phyloP scores from a whole-genome alignment of 2,797 vertebrate species.

The Macropodus opercularis region DNA sequence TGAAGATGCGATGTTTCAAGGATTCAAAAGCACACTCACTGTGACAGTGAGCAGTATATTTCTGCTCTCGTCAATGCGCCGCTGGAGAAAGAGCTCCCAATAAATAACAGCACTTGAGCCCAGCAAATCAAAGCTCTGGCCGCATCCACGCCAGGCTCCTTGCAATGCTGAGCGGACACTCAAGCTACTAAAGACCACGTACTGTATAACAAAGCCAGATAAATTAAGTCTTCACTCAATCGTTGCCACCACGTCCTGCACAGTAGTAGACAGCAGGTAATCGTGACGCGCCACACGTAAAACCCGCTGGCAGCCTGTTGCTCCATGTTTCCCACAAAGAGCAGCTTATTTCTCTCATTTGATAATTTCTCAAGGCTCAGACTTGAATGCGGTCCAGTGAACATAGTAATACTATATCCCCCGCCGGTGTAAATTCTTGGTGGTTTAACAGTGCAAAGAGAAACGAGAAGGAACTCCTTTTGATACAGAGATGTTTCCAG shows the following conservation, averaged over 20 bases:
- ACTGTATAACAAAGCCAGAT: slow-evolving; percentile 57
- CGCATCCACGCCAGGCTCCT: slow-evolving; percentile 49
- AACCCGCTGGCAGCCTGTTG: slow-evolving; percentile 41
- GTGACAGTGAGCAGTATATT: slow-evolving; percentile 67
- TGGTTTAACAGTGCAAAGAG: slow-evolving; percentile 60
- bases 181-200: slow-evolving; percentile 53
- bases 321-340: slow-evolving; percentile 61
- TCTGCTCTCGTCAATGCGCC: slow-evolving; percentile 45
- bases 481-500: slow-evolving; percentile 77
- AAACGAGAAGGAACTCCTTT: slow-evolving; percentile 60
- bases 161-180: slow-evolving; percentile 45
- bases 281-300: slow-evolving; percentile 28
- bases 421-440: slow-evolving; percentile 80
- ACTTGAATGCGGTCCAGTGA: slow-evolving; percentile 72
- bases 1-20: slow-evolving; percentile 65
- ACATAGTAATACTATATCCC: slow-evolving; percentile 77
- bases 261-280: slow-evolving; percentile 32
- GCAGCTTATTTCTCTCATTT: slow-evolving; percentile 59
- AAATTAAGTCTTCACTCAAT: slow-evolving; percentile 51
- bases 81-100: slow-evolving; percentile 46
- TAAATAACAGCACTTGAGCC: slow-evolving; percentile 72
- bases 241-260: slow-evolving; percentile 19
- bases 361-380: slow-evolving; percentile 71
- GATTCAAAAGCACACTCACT: slow-evolving; percentile 63
- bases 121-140: slow-evolving; percentile 67